Base-by-base conservation (phyloP, 2,888 invertebrate genomes). In the Tethea ocularis region DNA sequence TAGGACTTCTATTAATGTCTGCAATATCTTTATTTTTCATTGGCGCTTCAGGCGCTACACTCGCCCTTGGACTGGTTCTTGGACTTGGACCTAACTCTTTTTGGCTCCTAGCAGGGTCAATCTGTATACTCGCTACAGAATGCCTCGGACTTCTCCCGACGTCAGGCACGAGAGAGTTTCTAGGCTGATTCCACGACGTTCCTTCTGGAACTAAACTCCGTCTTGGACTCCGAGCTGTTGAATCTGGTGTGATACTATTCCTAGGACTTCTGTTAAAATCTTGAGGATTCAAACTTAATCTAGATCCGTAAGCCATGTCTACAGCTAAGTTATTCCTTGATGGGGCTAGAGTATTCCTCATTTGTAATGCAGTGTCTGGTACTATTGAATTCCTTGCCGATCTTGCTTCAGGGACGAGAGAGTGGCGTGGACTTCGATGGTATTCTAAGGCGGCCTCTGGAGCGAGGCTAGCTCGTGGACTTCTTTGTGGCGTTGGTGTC, bases 351-450 rank as follows among this genome's bases (percentile, higher is more conserved):
- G 92, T 94, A 65, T 94, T 94, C 64, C 95, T 86, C 13, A 91
- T 93, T 68, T 94, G 94, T 61, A 94, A 77, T 38, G 88, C 90
- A 41, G 93, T 86, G 54, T 95, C 95, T 23, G 95, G 95, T 29
- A 94, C 93, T 56, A 95, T 91, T 17, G 95, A 95, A 72, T 95
- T 95, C 57, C 95, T 90, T 0, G 95, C 94, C 60, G 95, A 95
- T 65, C 94, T 89, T 52, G 81, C 79, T 61, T 94, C 94, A 0
- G 94, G 94, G 0, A 93, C 91, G 52, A 95, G 71, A 3, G 94
- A 94, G 64, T 94, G 92, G 52, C 95, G 83, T 56, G 94, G 93
- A 68, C 94, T 94, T 56, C 94, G 88, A 58, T 94, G 94, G 65
- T 94, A 94, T 61, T 95, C 95, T 36, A 88, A 64, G 1, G 91